A percentile compares a stretch with the other conserved stretches of the same genome.
These are phyloP conservation scores for Rana temporaria DNA, from an alignment of 2,113 vertebrate species.

Conservation along the genomic window DNA sequence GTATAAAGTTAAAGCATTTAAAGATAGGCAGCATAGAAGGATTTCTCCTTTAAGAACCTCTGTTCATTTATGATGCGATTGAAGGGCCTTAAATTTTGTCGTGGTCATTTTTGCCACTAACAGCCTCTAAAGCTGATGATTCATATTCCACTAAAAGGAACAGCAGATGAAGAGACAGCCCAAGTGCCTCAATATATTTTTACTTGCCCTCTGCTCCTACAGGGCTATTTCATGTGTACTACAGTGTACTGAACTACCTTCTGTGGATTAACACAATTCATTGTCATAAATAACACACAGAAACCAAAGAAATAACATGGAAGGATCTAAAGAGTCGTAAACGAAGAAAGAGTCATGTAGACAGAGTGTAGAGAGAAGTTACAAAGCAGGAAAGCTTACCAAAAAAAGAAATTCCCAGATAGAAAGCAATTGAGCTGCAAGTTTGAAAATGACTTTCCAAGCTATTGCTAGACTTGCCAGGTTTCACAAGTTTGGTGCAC, in stretches of 20 bases:
- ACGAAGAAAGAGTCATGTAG: too few species aligned
- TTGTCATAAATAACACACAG: not conserved
- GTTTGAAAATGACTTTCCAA: too few species aligned
- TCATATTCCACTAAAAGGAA: slow-evolving; percentile 46
- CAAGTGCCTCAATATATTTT: slow-evolving; percentile 28
- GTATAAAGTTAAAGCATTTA: slow-evolving; percentile 47
- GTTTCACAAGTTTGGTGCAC: too few species aligned
- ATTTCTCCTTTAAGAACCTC: slow-evolving; percentile 47
- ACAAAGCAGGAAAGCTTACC: too few species aligned
- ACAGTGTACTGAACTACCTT: slow-evolving; percentile 3
- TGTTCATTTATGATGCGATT: slow-evolving; percentile 53
- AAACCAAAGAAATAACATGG: not conserved
- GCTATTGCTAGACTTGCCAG: too few species aligned
- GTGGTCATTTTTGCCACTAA: slow-evolving; percentile 58
- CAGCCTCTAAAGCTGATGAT: slow-evolving; percentile 53
- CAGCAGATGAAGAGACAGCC: slow-evolving; percentile 1
- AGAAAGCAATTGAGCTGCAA: too few species aligned
- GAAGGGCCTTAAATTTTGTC: slow-evolving; percentile 47
- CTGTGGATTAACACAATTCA: not conserved
- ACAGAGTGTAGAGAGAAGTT: too few species aligned
- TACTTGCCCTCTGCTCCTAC: slow-evolving; percentile 11
- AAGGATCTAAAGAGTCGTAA: not conserved
- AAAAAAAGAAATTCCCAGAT: too few species aligned
- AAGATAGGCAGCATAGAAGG: slow-evolving; percentile 34
- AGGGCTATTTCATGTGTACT: not conserved